Evolutionary conservation across 2,797 vertebrate genomes (phyloP), one percentile per base, ranked within the genome.

Genomic region (Sparidentex hasta): DNA sequence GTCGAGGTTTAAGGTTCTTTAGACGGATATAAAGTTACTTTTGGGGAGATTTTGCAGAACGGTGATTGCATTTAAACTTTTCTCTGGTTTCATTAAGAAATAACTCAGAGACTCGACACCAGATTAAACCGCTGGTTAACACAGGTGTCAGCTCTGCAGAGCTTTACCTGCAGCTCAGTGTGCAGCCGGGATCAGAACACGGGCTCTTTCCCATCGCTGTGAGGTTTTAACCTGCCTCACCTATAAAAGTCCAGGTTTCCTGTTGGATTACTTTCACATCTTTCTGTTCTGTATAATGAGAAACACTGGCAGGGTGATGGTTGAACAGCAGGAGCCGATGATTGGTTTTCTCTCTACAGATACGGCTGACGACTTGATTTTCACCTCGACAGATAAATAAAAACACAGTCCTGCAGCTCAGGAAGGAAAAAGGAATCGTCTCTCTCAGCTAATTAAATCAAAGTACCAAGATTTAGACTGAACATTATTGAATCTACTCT

Each of bases 241-340:
- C 81, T 81, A 71, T 43, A 63, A 38, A 38, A 38, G 73, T 68
- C 77, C 75, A 41, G 61, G 21, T 3, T 51, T 59, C 74, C 20
- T 0, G 17, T 71, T 76, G 68, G 67, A 78, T 62, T n/a, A 65
- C 47, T 44, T 55, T 65, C 62, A 66, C 52, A 63, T 29, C 25
- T 66, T 43, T 56, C 25, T 52, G 6, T 1, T 65, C 56, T 43
- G 38, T 54, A 14, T 44, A 20, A 43, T 27, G 20, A 56, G n/a
- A 44, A 64, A 44, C 29, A 6, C 47, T 6, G 4, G 11, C 61
- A 18, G 17, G 7, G 11, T 18, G 58, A 17, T 23, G 7, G 33
- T 16, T n/a, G n/a, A 27, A 51, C 8, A 2, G 66, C 52, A 25
- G 48, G 4, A 18, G 17, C 1, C 5, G 50, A 56, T 1, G 18